phyloP scores from a whole-genome alignment of 2,888 invertebrate species.

The Panopea generosa region DNA sequence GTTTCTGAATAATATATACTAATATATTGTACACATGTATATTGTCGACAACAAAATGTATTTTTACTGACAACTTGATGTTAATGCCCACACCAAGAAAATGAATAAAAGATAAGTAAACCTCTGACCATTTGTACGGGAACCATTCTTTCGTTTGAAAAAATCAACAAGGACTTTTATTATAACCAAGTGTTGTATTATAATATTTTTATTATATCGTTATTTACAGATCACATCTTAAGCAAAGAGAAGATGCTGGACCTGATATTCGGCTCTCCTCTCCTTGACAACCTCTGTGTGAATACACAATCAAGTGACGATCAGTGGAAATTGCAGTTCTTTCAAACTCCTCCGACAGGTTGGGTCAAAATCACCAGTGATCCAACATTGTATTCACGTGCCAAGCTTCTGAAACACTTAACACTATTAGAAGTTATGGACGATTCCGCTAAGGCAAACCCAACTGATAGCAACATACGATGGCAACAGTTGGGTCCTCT shows the following conservation, averaged over 20 bases:
- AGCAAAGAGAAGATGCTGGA: slow-evolving; percentile 46
- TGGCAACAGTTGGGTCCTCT: slow-evolving; percentile 27
- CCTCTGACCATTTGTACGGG: too few species aligned
- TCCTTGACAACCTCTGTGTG: slow-evolving; percentile 39
- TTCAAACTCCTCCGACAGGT: slow-evolving; percentile 42
- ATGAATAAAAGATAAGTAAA: too few species aligned
- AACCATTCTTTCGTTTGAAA: too few species aligned
- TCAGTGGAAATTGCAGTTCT: slow-evolving; percentile 41
- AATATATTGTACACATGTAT: too few species aligned
- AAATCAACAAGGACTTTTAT: too few species aligned
- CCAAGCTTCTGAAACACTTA: slow-evolving; percentile 28
- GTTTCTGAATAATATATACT: too few species aligned
- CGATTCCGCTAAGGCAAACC: slow-evolving; percentile 14
- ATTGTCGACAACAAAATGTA: too few species aligned
- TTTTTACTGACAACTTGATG: too few species aligned
- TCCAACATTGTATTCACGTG: slow-evolving; percentile 17
- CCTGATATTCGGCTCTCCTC: slow-evolving; percentile 20
- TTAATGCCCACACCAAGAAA: too few species aligned
- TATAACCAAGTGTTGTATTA: too few species aligned
- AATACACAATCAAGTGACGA: slow-evolving; percentile 23
- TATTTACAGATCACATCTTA: slow-evolving; percentile 45
- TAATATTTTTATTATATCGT: too few species aligned
- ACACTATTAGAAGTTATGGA: slow-evolving; percentile 37
- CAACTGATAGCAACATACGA: too few species aligned
- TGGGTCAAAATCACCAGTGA: slow-evolving; percentile 42